Base-by-base conservation (phyloP, 2,888 invertebrate genomes). In the Slavum lentiscoides region DNA sequence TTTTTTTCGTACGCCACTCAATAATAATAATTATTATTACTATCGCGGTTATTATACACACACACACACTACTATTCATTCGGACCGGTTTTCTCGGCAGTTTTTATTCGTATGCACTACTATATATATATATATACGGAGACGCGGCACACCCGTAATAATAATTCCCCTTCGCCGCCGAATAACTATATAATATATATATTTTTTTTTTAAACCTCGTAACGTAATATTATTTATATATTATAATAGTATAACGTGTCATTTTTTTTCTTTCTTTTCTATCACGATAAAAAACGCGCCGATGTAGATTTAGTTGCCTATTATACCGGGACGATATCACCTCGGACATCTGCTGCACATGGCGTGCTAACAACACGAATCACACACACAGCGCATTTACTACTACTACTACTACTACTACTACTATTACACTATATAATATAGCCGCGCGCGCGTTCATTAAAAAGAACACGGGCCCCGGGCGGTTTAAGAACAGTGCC, bases 221-320 rank as follows among this genome's bases (percentile, higher is more conserved):
- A 53, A 39, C 17, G 62, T 37, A 64, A 19, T 19, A 37, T 37
- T 64, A 64, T 37, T 21, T 21, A 61, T 61, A 61, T 21, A 62
- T 15, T 43, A 75, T 23, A 39, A 1, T 30, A 13, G 15, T 58
- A 66, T 23, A 17, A 49, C 21, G n/a, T 55, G 13, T 37, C 61
- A 49, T 61, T 21, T 69, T 49, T 72, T 43, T 43, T 37, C 8
- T 55, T 53, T 30, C 30, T 30, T 70, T 58, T 72, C 39, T 64
- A 70, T 80, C 70, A 23, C 62, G 21, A n/a, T 64, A 62, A 58
- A 55, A 76, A 80, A 80, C 70, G 62, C 77, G 70, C 62, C 62
- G 55, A 55, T 80, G 77, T 80, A 80, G 69, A 80, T 80, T 77
- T 80, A 80, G 77, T 77, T 80, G 77, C 77, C 77, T 80, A 80